Conservation (phyloP, 53 echinoderm and acorn worm species). For the Henricia sp. region DNA sequence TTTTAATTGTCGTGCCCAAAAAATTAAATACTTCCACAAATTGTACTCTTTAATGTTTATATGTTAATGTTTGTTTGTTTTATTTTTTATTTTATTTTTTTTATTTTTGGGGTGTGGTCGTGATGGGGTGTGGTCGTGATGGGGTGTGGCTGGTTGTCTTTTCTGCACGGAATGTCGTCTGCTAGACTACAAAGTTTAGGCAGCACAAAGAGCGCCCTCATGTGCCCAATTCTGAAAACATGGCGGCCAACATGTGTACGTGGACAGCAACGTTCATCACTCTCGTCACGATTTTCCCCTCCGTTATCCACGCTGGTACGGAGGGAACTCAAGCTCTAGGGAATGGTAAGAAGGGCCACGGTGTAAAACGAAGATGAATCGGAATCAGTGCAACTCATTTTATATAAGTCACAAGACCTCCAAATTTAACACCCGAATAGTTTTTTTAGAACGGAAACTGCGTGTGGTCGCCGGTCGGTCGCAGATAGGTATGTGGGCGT, state of each 20-base stretch:
- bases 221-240: background rate
- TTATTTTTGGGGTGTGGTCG: no score
- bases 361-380: background rate
- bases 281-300: slow-evolving; percentile 15
- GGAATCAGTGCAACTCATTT: no score
- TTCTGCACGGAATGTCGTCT: no score
- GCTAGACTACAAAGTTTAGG: no score
- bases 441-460: background rate
- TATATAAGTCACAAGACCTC: background rate
- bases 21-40: no score
- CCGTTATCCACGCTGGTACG: slow-evolving; percentile 14
- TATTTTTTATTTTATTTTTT: no score
- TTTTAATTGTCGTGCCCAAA: no score
- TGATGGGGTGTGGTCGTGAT: no score
- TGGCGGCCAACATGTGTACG: slow-evolving; percentile 51
- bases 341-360: slow-evolving; percentile 5
- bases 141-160: no score
- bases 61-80: no score
- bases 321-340: slow-evolving; percentile 21
- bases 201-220: no score
- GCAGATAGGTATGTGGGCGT: background rate
- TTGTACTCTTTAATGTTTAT: no score
- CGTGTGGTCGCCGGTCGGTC: background rate
- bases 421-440: background rate
- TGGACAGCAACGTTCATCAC: slow-evolving; percentile 18